Evolutionary conservation across 2,888 invertebrate genomes (phyloP).

Genomic region (Caenorhabditis virilis): DNA sequence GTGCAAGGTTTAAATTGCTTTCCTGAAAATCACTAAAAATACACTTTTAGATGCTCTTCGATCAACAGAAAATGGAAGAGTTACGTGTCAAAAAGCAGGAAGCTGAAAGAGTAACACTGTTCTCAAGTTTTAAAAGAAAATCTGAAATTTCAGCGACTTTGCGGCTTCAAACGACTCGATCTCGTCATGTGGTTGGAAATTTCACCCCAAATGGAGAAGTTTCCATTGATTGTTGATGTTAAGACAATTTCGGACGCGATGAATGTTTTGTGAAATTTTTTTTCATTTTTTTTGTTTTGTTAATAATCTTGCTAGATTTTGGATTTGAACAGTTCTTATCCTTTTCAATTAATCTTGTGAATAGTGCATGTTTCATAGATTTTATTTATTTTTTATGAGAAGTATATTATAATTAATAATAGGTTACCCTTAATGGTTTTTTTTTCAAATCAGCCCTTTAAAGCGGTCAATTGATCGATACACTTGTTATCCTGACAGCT

Average conservation of each 20-base stretch:
- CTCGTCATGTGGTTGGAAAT: constrained; percentile 26
- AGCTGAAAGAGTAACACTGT: constrained; percentile 9
- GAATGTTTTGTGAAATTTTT: constrained; percentile 18
- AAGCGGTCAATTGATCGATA: constrained; percentile 31
- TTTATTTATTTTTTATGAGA: too few species aligned
- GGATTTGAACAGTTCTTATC: too few species aligned
- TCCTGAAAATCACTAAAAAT: not conserved
- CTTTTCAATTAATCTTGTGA: constrained; percentile 6
- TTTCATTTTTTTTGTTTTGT: too few species aligned
- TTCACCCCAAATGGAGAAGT: constrained; percentile 15
- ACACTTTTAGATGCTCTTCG: constrained; percentile 3
- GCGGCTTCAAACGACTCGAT: constrained; percentile 29
- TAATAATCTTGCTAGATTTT: too few species aligned
- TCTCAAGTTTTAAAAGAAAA: constrained; percentile 9
- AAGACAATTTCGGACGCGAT: constrained; percentile 35
- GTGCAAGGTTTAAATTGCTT: constrained; percentile 12
- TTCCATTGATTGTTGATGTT: constrained; percentile 25
- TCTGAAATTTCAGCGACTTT: constrained; percentile 1
- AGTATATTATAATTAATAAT: too few species aligned
- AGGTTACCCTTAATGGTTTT: too few species aligned
- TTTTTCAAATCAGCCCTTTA: constrained; percentile 13
- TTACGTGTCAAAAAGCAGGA: constrained; percentile 11
- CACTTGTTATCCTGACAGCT: constrained; percentile 54
- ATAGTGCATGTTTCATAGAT: too few species aligned
- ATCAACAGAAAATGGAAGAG: constrained; percentile 4